These are phyloP conservation scores for Rhopalosiphum maidis DNA, from an alignment of 1,140 invertebrate species.

Conservation along the genomic window DNA sequence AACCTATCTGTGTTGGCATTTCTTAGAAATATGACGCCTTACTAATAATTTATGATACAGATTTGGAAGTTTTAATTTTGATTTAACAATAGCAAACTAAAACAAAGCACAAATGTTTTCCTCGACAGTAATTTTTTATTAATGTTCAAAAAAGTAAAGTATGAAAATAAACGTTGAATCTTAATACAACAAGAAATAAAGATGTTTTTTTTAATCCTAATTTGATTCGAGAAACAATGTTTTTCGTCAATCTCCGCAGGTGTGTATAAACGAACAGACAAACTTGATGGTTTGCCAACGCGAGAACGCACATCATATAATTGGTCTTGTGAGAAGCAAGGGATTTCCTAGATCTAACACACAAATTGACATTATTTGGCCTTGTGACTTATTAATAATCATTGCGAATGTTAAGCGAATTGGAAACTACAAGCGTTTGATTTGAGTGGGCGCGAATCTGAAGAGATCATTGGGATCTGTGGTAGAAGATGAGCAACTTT, in stretches of 20 bases:
- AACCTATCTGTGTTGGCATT: too few relatives aligned
- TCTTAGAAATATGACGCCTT: not conserved
- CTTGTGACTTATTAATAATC: slow-evolving; percentile 68
- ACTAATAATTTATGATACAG: not conserved
- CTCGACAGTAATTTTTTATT: too few relatives aligned
- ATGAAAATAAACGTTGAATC: too few relatives aligned
- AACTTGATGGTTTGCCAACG: not conserved
- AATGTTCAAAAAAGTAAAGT: too few relatives aligned
- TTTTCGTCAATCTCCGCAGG: not conserved
- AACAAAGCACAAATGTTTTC: too few relatives aligned
- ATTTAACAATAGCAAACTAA: too few relatives aligned
- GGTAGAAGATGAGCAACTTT: slow-evolving; percentile 58
- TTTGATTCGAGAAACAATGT: too few relatives aligned
- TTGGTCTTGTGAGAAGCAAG: slow-evolving; percentile 26
- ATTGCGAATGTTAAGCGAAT: slow-evolving; percentile 65
- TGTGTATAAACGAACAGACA: not conserved
- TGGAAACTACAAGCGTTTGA: slow-evolving; percentile 66
- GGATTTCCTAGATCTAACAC: not conserved
- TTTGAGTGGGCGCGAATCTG: slow-evolving; percentile 62
- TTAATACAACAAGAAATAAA: too few relatives aligned
- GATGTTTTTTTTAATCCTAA: too few relatives aligned
- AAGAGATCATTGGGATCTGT: slow-evolving; percentile 63
- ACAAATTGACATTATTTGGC: slow-evolving; percentile 58
- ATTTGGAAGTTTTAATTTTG: too few relatives aligned
- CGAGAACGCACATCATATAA: not conserved